Conservation (phyloP, 1,140 invertebrate genomes). For the Ceratoteleas bidentatus region DNA sequence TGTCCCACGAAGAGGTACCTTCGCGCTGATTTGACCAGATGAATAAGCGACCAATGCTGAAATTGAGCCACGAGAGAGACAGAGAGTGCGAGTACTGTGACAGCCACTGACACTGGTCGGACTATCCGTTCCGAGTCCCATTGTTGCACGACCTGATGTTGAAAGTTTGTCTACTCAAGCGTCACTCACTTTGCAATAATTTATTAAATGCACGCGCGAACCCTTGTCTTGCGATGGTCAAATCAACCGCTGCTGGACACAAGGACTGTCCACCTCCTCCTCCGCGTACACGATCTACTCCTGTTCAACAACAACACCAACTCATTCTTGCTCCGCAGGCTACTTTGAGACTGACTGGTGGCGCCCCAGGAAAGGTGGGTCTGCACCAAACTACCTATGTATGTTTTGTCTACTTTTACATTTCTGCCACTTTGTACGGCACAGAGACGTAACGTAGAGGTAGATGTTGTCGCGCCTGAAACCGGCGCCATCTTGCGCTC, state of each 20-base stretch:
- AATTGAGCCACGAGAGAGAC: no score
- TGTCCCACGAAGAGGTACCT: no score
- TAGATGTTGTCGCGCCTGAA: slow-evolving; percentile 31
- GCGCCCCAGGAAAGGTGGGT: slow-evolving; percentile 96
- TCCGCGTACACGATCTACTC: slow-evolving; percentile 88
- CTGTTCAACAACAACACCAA: slow-evolving; percentile 81
- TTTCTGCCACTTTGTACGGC: slow-evolving; percentile 60
- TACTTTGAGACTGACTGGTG: slow-evolving; percentile 96
- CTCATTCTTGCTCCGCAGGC: slow-evolving; percentile 87
- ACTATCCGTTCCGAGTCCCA: no score
- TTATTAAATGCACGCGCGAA: slow-evolving; percentile 76
- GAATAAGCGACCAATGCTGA: no score
- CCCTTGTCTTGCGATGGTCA: slow-evolving; percentile 77
- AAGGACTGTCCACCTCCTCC: slow-evolving; percentile 94
- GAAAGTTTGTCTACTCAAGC: no score
- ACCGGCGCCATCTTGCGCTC: no score
- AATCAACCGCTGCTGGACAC: slow-evolving; percentile 81
- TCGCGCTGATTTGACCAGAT: slow-evolving; percentile 50
- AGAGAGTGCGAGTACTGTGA: no score
- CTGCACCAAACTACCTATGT: slow-evolving; percentile 82
- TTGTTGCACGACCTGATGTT: no score
- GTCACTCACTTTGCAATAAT: slow-evolving; percentile 78
- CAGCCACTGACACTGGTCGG: no score
- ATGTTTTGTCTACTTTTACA: slow-evolving; percentile 79
- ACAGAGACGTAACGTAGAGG: slow-evolving; percentile 57